Conservation (phyloP, 37 sponge, comb jelly and placozoan species). For the Sycon ciliatum region DNA sequence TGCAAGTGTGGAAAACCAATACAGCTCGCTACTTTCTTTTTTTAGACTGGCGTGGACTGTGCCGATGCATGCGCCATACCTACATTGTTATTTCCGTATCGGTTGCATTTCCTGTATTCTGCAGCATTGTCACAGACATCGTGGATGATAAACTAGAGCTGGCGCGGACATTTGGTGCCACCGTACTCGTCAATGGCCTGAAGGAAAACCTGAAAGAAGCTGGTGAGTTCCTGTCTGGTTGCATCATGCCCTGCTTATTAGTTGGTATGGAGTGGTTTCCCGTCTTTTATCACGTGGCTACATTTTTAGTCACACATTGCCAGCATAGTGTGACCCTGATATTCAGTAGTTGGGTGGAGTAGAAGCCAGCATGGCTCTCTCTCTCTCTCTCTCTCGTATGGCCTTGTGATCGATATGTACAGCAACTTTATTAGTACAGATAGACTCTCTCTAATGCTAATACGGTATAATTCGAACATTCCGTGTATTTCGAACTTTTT, state of each 20-base stretch:
- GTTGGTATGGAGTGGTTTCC: too few species aligned
- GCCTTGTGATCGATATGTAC: background rate
- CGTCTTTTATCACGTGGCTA: too few species aligned
- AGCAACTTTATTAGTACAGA: too few species aligned
- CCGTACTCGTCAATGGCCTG: constrained; percentile 56
- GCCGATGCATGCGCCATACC: background rate
- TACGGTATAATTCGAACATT: too few species aligned
- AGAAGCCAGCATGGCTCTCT: background rate
- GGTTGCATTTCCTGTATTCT: background rate
- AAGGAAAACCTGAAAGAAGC: constrained; percentile 53
- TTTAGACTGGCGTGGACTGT: background rate
- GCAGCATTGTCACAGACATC: constrained; percentile 62
- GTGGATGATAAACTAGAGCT: constrained; percentile 41
- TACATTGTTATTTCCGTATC: background rate
- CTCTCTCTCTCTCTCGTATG: background rate
- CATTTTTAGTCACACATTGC: too few species aligned
- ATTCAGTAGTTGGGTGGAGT: constrained; percentile 25
- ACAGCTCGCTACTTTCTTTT: too few species aligned
- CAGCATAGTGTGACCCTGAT: too few species aligned
- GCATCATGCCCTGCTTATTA: too few species aligned
- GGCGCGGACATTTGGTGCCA: constrained; percentile 68
- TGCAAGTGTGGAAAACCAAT: too few species aligned
- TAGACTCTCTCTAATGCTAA: too few species aligned
- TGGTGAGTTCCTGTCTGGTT: background rate
- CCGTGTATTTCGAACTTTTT: too few species aligned